Evolutionary conservation across 1,140 invertebrate species (phyloP), one percentile per base, ranked within the genome.

Genomic region (Sipha flava): DNA sequence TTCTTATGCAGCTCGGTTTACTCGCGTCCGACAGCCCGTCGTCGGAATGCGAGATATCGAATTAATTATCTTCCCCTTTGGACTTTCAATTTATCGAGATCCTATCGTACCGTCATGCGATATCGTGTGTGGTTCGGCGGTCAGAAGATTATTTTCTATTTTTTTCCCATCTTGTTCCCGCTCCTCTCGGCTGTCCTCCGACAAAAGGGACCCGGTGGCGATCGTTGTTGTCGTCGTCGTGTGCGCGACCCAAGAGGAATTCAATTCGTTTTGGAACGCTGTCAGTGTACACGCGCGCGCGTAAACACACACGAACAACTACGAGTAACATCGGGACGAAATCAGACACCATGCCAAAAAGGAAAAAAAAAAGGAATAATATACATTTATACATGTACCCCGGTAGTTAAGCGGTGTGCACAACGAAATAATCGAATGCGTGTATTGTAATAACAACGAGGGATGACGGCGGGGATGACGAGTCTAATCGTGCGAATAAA

Each of bases 401-500:
- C n/a, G n/a, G n/a, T n/a, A n/a, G n/a, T n/a, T n/a, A n/a, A n/a
- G n/a, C n/a, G n/a, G 57, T 16, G 29, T 62, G 3, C 7, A 23
- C 64, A 37, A 43, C 12, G 18, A 43, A 54, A 52, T 52, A 75
- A 75, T 34, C 54, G 49, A 54, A 54, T 37, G 40, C 43, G 23
- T 26, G 21, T 14, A 40, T 70, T 47, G 47, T 70, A 47, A 70
- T 70, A 70, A 45, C 18, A 18, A 70, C 45, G 72, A 66, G 37
- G 34, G 14, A 37, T 18, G 59, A 40, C 37, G 70, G 54, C 31
- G 72, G 37, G 47, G 59, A 40, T 21, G 70, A 75, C 31, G 72
- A 52, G 47, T 75, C n/a, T 75, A 75, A 75, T 75, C 72, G 72
- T 23, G 47, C 72, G 72, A 54, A 75, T 75, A 52, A 75, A 75